Conservation (phyloP, 2,113 vertebrate genomes). For the Elachura formosa region DNA sequence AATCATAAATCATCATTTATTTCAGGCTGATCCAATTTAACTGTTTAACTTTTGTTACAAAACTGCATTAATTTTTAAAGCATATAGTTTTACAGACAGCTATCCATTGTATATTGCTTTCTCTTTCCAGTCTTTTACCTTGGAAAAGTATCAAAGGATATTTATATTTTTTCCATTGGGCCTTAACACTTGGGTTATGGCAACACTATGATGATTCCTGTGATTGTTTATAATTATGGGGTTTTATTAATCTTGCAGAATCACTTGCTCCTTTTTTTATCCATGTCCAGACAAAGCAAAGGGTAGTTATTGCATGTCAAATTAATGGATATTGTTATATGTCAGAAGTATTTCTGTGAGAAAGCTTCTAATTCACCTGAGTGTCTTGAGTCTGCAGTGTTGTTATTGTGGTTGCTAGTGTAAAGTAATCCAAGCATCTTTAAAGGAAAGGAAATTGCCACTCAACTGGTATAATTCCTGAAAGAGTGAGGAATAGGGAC, state of each 20-base stretch:
- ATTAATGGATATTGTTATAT: background rate
- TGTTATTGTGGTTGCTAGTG: background rate
- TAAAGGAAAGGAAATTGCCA: background rate
- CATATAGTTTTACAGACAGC: background rate
- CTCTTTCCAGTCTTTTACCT: background rate
- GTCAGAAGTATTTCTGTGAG: background rate
- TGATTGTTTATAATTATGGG: background rate
- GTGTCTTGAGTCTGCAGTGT: background rate
- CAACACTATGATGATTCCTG: background rate
- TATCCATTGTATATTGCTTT: background rate
- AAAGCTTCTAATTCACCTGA: background rate
- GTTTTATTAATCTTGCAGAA: background rate
- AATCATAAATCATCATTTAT: background rate
- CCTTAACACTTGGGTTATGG: background rate
- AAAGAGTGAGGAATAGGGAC: background rate
- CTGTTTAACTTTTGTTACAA: background rate
- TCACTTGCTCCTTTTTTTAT: background rate
- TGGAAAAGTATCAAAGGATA: background rate
- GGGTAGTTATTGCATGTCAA: background rate
- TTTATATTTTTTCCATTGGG: background rate
- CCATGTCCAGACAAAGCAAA: background rate
- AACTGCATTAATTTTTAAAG: background rate
- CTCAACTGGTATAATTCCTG: background rate
- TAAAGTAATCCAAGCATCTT: background rate
- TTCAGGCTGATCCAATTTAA: background rate